Evolutionary conservation across 2,888 invertebrate genomes (phyloP), one percentile per base, ranked within the genome.

Genomic region (Conops quadrifasciatus): DNA sequence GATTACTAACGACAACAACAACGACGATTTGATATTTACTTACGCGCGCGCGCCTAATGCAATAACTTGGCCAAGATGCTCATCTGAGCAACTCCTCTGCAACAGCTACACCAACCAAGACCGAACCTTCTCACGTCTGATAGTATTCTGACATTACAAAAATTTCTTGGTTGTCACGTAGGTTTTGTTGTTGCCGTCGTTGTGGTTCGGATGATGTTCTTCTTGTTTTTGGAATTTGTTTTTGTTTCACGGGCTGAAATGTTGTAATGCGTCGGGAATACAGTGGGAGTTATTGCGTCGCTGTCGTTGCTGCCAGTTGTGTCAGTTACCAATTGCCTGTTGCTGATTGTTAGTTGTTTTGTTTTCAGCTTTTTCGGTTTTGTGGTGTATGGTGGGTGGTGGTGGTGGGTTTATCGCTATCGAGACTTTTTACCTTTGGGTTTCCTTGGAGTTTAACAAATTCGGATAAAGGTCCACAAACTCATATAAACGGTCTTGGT

Each of bases 161-260:
- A 36, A 36, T 7, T 36, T 7, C 9, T 36, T 9, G 36, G n/a
- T n/a, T n/a, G n/a, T n/a, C n/a, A n/a, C 4, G 53, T 7, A n/a
- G 21, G 19, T 53, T 11, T 21, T 19, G 5, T 53, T 53, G 53
- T 21, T 53, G 19, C 53, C 21, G 21, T 53, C n/a, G 21, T 24
- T 21, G 1, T 53, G 21, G 19, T 21, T 53, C n/a, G 21, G 11
- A 21, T 19, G 19, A 49, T 15, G 5, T 15, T n/a, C 11, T 49
- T 49, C 49, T 49, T 49, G 11, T 49, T 15, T 4, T 49, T 49
- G n/a, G n/a, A n/a, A n/a, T n/a, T 58, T 26, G 15, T 26, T 36
- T 58, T 58, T 58, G 28, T 28, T 28, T 9, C 28, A 58, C 58
- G 11, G 21, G 28, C 58, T 21, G 58, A 58, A 58, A 58, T 58